Evolutionary conservation across 92 coral and sea anemone species (phyloP), one percentile per base, ranked within the genome.

Genomic region (Palythoa grandiflora): DNA sequence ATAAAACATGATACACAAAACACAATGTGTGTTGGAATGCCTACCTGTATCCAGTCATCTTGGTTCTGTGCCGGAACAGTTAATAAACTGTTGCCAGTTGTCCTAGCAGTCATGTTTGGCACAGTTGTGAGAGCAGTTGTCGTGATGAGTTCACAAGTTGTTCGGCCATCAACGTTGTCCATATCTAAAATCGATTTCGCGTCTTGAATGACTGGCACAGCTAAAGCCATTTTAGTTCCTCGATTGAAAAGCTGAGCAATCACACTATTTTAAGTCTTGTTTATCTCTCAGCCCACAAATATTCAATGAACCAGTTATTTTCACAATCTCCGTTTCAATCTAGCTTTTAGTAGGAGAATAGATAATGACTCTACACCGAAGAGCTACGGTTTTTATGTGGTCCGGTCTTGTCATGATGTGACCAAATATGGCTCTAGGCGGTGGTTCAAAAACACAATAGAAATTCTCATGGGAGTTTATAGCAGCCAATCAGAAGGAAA

Each of bases 121-220:
- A 93, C 92, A 59, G 96, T 91, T 52, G 66, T 20, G 9, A 77
- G 83, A 14, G 68, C 39, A 2, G 83, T 77, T 5, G 94, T 88
- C 16, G 94, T 85, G 60, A 86, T 75, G 39, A 89, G 92, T 85
- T 88, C 87, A 61, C 90, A 88, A 84, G 80, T 48, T 10, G 88
- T 15, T 75, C 88, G 73, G 54, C 84, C n/a, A 14, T 68, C 75
- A 0, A 70, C 39, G 84, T 44, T 84, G 86, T 72, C 89, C 87
- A 83, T 88, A 83, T 95, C 98, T 39, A 95, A 55, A 20, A 95
- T 94, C 11, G 98, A 90, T 37, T 95, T 91, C 17, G 98, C 93
- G 77, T 91, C 93, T 79, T 95, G 98, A 5, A 95, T 95, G 0
- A 95, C 98, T 68, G 98, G 94, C 54, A 95, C 98, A 61, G 98